These are phyloP conservation scores for Dunckerocampus dactyliophorus DNA, from an alignment of 2,113 vertebrate species.

Conservation along the genomic window DNA sequence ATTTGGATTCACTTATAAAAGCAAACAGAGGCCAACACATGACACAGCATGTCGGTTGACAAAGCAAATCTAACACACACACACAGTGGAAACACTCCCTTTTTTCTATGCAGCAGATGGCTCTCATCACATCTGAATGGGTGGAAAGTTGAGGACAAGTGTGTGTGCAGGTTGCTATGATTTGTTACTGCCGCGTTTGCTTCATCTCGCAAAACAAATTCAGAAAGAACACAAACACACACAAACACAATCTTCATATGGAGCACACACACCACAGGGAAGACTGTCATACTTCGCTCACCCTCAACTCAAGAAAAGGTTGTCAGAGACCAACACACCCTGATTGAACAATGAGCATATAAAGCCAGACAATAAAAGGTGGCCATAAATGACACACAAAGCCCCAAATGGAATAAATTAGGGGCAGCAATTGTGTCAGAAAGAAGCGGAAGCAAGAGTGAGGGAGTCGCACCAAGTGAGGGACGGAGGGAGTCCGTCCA, in stretches of 20 bases:
- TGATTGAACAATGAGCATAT: slow-evolving; percentile 51
- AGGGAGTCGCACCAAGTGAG: slow-evolving; percentile 25
- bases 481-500: slow-evolving; percentile 21
- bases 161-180: slow-evolving; percentile 7
- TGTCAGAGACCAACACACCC: slow-evolving; percentile 35
- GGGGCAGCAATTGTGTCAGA: slow-evolving; percentile 10
- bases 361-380: slow-evolving; percentile 48
- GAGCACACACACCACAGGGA: slow-evolving; percentile 28
- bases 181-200: slow-evolving; percentile 18
- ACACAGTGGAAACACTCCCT: slow-evolving; percentile 51
- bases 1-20: slow-evolving; percentile 52
- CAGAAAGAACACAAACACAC: slow-evolving; percentile 7
- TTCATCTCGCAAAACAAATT: slow-evolving; percentile 3
- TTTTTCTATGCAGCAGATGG: slow-evolving; percentile 67
- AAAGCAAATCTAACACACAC: slow-evolving; percentile 44
- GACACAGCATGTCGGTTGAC: slow-evolving; percentile 55
- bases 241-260: not conserved
- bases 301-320: slow-evolving; percentile 44
- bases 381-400: slow-evolving; percentile 36
- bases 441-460: slow-evolving; percentile 12
- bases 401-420: slow-evolving; percentile 29
- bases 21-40: slow-evolving; percentile 48
- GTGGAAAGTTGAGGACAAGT: slow-evolving; percentile 20
- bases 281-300: slow-evolving; percentile 30
- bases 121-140: slow-evolving; percentile 65